Conservation (phyloP, 92 coral and sea anemone genomes). For the Siderastrea siderea region DNA sequence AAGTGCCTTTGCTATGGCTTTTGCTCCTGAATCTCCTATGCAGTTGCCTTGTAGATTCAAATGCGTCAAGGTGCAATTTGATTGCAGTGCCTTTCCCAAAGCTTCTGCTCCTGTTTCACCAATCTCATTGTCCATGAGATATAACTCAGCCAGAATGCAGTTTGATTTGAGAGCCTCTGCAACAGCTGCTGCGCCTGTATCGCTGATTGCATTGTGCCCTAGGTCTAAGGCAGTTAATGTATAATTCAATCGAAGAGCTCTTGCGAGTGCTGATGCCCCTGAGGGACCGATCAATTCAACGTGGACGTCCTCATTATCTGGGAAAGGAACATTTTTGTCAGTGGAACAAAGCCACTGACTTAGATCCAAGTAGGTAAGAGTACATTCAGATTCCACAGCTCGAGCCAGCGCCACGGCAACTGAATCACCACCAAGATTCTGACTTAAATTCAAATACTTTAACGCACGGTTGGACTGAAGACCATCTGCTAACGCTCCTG, state of each 20-base stretch:
- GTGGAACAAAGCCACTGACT: not conserved
- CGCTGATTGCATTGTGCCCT: not conserved
- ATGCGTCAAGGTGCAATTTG: not conserved
- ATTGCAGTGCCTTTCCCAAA: not conserved
- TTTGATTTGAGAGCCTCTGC: constrained; percentile 13
- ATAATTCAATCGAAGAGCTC: constrained; percentile 18
- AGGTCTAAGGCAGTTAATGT: constrained; percentile 11
- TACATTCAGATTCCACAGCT: constrained; percentile 2
- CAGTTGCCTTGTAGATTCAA: not conserved
- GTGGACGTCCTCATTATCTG: not conserved
- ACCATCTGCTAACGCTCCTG: constrained; percentile 2
- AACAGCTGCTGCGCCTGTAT: constrained; percentile 1
- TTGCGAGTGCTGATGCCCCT: constrained; percentile 7
- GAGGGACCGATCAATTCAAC: not conserved
- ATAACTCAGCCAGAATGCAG: not conserved
- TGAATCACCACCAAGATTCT: not conserved
- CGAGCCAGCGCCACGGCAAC: constrained; percentile 4
- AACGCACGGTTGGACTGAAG: not conserved
- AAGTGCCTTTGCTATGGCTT: not conserved
- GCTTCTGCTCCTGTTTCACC: not conserved
- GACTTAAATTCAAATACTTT: not conserved
- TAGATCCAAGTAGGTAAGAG: constrained; percentile 1
- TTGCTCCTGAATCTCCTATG: not conserved
- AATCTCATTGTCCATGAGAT: not conserved
- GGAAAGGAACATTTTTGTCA: not conserved